Base-by-base conservation (phyloP, 2,113 vertebrate genomes). In the Siniperca knerii region DNA sequence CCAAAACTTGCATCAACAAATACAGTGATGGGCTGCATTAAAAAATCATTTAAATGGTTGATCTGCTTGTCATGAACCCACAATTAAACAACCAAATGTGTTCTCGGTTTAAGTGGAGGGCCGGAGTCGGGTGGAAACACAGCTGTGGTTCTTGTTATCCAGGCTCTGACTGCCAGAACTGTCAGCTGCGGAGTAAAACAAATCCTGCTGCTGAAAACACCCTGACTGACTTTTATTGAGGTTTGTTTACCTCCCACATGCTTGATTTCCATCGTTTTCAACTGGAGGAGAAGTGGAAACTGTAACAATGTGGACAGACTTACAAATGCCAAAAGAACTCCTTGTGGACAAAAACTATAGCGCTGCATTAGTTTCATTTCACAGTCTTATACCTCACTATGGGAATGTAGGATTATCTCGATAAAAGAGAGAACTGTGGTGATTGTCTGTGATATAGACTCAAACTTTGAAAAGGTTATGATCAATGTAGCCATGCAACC, bases 141-240 rank as follows among this genome's bases (percentile, higher is more conserved):
- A 93, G 90, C 92, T 95, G 92, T 84, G 75, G 25, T 57, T 83
- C 73, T 81, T 74, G 69, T 82, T 67, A 77, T 83, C 83, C 78
- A 33, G 75, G 46, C 21, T 84, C 60, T n/a, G 6, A 29, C 57
- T 81, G 90, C 90, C 91, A 89, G 74, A 85, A 15, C 86, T 78
- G 78, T 90, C 87, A 73, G 87, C 79, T 79, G 79, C 67, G 71
- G 15, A 79, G 82, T 86, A 70, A 87, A 90, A 88, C 77, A 89
- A 90, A 84, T 52, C 82, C 78, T 21, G 75, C 25, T 50, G 78
- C 75, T 81, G 77, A 86, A 48, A n/a, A 35, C 60, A 64, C 10
- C 12, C 61, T 29, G 68, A 76, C 60, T 76, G 83, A 89, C 74
- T 89, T 89, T 79, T 48, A 60, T 25, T 82, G 79, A 87, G 70